Evolutionary conservation across 92 coral and sea anemone genomes (phyloP), one percentile per base, ranked within the genome.

Genomic region (Phenganax stokvisi): DNA sequence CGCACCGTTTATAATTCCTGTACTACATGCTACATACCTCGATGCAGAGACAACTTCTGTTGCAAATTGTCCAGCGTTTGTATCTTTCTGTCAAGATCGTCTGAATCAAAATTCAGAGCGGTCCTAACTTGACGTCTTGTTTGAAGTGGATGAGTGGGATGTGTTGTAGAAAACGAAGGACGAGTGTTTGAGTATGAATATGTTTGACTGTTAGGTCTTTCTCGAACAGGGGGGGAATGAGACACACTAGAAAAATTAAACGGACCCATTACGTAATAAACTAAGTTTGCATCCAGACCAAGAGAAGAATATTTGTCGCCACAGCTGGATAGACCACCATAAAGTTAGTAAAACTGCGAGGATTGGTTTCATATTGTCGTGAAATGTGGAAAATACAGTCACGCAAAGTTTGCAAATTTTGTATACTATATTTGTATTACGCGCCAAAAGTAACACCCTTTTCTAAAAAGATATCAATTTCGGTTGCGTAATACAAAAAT

Each of bases 11-110:
- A 37, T 37, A 37, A 37, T 37, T 1, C 47, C 47, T 59, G 25
- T 20, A 13, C 27, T 25, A 6, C n/a, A 59, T 59, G 16, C 27
- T 25, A 59, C 65, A 37, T 73, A 78, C 82, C 82, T 63, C 82
- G 56, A 47, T 65, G 51, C 15, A 63, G 71, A 54, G 82, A 78
- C 67, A 78, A 78, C 54, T 78, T 78, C 47, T 78, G 82, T 27
- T 78, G 82, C 8, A 78, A 63, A 29, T 62, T 78, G 82, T 78
- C 82, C 16, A 78, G 72, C 15, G 72, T 78, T 25, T 63, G 72
- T 28, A 78, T 78, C 67, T 78, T 78, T 30, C 82, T 78, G 72
- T 78, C 82, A 15, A 78, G 82, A 63, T 78, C 82, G 13, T 61
- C 71, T 6, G 82, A 61, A 78, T 78, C 82, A 62, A 58, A 63